Percentiles rank a stretch among this genome's conserved stretches.
Conservation (phyloP, 2,888 invertebrate species). For the Melipona bicolor region DNA sequence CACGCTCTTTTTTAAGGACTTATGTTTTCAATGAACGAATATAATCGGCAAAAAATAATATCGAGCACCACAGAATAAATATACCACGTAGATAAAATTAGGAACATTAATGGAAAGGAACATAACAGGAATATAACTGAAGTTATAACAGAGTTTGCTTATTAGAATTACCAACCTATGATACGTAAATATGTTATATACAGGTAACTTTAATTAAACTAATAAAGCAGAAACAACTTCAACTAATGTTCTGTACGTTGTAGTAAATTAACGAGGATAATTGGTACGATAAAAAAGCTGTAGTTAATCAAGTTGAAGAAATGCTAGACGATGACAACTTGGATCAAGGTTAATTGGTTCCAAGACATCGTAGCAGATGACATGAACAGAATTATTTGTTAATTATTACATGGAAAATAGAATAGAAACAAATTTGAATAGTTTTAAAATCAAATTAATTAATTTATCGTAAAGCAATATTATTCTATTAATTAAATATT, state of each 20-base stretch:
- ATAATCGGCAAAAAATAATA: too few species aligned
- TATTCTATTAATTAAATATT: constrained; percentile 20
- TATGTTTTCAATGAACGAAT: too few species aligned
- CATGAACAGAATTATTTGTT: background rate
- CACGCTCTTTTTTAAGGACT: too few species aligned
- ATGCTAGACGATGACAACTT: background rate
- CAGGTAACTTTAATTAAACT: background rate
- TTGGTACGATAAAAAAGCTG: constrained; percentile 14
- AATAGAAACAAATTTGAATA: background rate
- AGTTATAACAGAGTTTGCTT: background rate
- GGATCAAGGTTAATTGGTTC: constrained; percentile 30
- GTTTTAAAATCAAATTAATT: background rate
- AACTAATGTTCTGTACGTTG: background rate
- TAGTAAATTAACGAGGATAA: background rate
- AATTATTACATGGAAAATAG: background rate
- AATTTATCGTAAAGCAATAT: background rate
- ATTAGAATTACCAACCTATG: background rate
- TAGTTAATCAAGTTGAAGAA: background rate
- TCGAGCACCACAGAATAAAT: background rate
- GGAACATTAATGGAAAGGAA: background rate
- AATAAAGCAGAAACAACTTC: background rate
- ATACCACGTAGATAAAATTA: background rate
- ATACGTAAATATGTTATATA: background rate
- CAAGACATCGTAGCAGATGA: background rate
- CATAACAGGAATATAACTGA: background rate